phyloP scores from a whole-genome alignment of 2,797 vertebrate genomes.

The Sylvilagus floridanus region DNA sequence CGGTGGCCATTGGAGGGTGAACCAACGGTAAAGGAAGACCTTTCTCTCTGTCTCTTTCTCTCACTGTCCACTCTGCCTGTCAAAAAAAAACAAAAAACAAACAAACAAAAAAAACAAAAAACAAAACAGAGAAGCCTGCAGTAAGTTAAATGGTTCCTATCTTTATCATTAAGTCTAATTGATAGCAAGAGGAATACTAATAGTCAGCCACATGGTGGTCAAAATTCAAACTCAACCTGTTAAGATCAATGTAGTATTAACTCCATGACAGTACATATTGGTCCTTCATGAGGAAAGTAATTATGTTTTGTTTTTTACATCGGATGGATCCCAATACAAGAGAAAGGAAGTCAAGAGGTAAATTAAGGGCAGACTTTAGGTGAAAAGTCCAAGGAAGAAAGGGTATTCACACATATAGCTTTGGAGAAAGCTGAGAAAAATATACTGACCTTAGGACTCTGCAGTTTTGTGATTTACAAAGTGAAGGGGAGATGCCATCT shows the following conservation, averaged over 20 bases:
- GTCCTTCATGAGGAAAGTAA: neutral
- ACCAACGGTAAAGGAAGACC: too few species aligned
- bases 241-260: neutral
- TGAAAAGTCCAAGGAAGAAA: neutral
- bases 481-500: neutral
- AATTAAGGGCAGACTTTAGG: neutral
- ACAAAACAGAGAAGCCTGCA: neutral
- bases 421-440: neutral
- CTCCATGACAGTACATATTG: neutral
- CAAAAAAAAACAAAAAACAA: too few species aligned
- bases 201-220: neutral
- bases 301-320: neutral
- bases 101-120: too few species aligned
- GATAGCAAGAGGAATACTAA: neutral
- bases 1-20: too few species aligned
- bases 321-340: neutral
- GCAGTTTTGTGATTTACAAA: neutral
- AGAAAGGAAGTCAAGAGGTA: conserved; percentile 3
- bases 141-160: neutral
- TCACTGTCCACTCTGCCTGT: too few species aligned
- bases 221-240: neutral
- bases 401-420: neutral
- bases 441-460: neutral
- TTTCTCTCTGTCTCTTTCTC: too few species aligned
- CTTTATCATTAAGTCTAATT: neutral